Evolutionary conservation across 1,140 invertebrate species (phyloP).

Genomic region (Macrobrachium nipponense): DNA sequence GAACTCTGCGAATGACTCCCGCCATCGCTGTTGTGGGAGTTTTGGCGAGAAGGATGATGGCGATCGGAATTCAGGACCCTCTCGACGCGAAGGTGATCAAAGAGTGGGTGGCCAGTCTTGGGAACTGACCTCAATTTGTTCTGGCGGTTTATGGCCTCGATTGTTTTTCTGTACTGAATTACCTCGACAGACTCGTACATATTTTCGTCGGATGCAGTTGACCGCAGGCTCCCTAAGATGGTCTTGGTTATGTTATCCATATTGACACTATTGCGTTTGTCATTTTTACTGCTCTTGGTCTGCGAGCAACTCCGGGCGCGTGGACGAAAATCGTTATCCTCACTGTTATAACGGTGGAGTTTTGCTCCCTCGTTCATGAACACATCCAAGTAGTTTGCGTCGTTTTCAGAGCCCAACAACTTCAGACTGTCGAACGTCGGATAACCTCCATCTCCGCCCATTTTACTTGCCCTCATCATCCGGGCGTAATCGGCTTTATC

Average conservation of each 20-base stretch:
- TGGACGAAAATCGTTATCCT: slow-evolving; percentile 21
- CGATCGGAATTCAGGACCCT: slow-evolving; percentile 50
- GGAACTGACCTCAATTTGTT: slow-evolving; percentile 54
- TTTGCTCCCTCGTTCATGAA: slow-evolving; percentile 52
- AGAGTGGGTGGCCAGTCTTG: slow-evolving; percentile 62
- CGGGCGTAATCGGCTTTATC: slow-evolving; percentile 48
- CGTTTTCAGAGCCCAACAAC: slow-evolving; percentile 58
- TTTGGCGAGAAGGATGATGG: slow-evolving; percentile 1
- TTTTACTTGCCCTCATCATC: slow-evolving; percentile 44
- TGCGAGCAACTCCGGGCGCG: slow-evolving; percentile 48
- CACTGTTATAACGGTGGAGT: slow-evolving; percentile 5
- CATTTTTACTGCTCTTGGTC: slow-evolving; percentile 19
- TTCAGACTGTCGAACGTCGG: slow-evolving; percentile 61
- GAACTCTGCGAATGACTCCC: slow-evolving; percentile 60
- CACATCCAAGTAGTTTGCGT: slow-evolving; percentile 54
- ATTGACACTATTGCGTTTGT: slow-evolving; percentile 57
- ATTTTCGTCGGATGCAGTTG: slow-evolving; percentile 53
- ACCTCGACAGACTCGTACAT: slow-evolving; percentile 62
- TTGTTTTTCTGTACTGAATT: slow-evolving; percentile 61
- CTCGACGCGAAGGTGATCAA: slow-evolving; percentile 59
- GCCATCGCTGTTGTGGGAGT: slow-evolving; percentile 42
- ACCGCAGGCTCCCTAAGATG: slow-evolving; percentile 48
- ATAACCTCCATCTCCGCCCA: slow-evolving; percentile 29
- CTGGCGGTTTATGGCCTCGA: slow-evolving; percentile 53
- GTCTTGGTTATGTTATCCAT: slow-evolving; percentile 46